Base-by-base conservation (phyloP, 2,888 invertebrate species). In the Eumerus sabulonum region DNA sequence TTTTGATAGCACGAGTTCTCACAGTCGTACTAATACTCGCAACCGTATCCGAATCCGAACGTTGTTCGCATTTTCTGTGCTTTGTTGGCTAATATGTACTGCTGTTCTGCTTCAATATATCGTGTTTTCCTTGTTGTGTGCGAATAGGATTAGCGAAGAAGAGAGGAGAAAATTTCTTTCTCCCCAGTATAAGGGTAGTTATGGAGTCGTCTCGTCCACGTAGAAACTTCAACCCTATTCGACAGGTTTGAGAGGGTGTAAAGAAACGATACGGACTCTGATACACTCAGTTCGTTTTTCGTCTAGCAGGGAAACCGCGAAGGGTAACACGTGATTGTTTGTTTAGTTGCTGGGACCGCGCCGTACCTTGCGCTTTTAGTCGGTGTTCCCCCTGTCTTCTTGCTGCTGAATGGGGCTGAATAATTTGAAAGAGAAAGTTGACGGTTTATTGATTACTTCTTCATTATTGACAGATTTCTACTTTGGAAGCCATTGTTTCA, bases 371-470 rank as follows among this genome's bases (percentile, higher is more conserved):
- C 38, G 40, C 27, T 11, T 35, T 18, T 47, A 11, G 45, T 16
- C 38, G 27, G n/a, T 42, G 42, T 27, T 27, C 2, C n/a, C n/a
- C n/a, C 7, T 27, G 27, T 2, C 27, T 27, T 27, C 27, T 27
- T 27, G 27, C 27, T 4, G 7, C 27, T 27, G 57, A 45, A 11
- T 3, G n/a, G 40, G 40, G 9, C 9, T 51, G 57, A 47, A 67
- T 18, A 17, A 73, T 44, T 68, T 59, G 67, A 68, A 77, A 77
- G 77, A 77, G 77, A 77, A 77, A 73, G 77, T 77, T 59, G 48
- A 73, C 36, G 57, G 59, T 45, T 73, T 77, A 77, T 77, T 77
- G 77, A 77, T 77, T 77, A 68, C 73, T 77, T 77, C 72, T 67
- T 68, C 67, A 18, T 45, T 60, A 14, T 27, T 50, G n/a, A 40